Percentiles rank a stretch among this genome's conserved stretches.
Evolutionary conservation across 2,797 vertebrate genomes (phyloP).

Genomic region (Anguilla anguilla): DNA sequence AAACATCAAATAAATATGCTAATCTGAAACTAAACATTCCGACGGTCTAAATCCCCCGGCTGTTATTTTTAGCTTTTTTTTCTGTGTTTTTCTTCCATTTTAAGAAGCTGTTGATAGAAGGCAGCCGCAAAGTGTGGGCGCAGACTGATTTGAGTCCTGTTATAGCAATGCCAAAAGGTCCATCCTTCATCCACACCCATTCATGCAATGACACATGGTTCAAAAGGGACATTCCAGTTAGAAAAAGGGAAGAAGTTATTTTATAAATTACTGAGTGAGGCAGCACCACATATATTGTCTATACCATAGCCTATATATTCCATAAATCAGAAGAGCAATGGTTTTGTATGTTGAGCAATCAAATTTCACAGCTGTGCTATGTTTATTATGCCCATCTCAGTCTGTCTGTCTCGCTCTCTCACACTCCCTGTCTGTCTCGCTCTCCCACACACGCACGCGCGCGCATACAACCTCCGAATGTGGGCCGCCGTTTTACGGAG

Average conservation of each 20-base stretch:
- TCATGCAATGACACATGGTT: not conserved
- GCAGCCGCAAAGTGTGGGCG: not conserved
- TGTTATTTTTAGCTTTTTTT: not conserved
- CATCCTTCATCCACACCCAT: not conserved
- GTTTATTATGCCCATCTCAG: not conserved
- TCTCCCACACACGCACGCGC: slow-evolving; percentile 26
- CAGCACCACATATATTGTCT: not conserved
- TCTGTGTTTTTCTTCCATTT: not conserved
- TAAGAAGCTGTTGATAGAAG: slow-evolving; percentile 24
- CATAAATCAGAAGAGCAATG: not conserved
- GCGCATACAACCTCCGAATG: slow-evolving; percentile 28
- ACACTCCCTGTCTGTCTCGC: slow-evolving; percentile 1
- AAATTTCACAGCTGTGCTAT: not conserved
- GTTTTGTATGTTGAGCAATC: not conserved
- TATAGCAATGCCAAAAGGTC: not conserved
- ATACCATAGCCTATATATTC: not conserved
- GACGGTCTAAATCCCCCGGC: slow-evolving; percentile 55
- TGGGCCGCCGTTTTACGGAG: slow-evolving; percentile 46
- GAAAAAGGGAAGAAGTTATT: not conserved
- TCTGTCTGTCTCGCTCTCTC: slow-evolving; percentile 31
- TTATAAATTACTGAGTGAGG: not conserved
- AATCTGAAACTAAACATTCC: slow-evolving; percentile 61
- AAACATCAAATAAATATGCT: slow-evolving; percentile 59
- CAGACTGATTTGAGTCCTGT: not conserved
- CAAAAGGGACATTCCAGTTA: not conserved